These are phyloP conservation scores for Drosophila bifasciata DNA, from an alignment of 1,140 invertebrate species.

Conservation along the genomic window DNA sequence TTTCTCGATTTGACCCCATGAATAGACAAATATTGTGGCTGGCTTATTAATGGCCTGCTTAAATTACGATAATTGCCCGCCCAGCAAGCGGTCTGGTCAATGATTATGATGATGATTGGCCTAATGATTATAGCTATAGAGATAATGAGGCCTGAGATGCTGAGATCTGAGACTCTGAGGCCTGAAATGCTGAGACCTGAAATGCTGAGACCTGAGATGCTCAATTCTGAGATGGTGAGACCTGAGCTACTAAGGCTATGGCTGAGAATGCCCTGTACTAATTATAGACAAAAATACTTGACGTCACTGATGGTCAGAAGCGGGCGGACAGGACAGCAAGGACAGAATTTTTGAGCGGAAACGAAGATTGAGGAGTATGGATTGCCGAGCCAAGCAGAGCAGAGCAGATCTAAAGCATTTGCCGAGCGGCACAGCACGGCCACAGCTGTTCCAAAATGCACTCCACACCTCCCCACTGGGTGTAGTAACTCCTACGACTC, in stretches of 20 bases:
- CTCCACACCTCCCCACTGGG: conserved; percentile 39
- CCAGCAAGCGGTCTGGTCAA: conserved; percentile 37
- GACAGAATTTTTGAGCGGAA: background rate
- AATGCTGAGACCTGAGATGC: no score
- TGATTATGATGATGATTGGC: conserved; percentile 6
- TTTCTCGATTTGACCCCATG: conserved; percentile 47
- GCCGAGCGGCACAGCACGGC: conserved; percentile 8
- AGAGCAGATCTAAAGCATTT: background rate
- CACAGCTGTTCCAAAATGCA: conserved; percentile 69
- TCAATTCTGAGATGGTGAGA: conserved; percentile 32
- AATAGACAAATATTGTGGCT: conserved; percentile 73
- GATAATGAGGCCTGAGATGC: conserved; percentile 13
- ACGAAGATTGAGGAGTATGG: background rate
- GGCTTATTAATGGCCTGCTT: conserved; percentile 67
- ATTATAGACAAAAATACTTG: conserved; percentile 58
- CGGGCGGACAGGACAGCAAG: background rate
- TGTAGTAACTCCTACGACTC: conserved; percentile 16
- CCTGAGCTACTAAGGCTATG: no score
- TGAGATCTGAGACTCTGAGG: no score
- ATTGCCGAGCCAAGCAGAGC: background rate
- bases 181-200: background rate
- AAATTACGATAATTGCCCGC: conserved; percentile 47
- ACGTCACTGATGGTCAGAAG: conserved; percentile 40
- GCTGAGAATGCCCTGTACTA: conserved; percentile 18
- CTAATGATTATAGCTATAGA: conserved; percentile 6